phyloP scores from a whole-genome alignment of 2,113 vertebrate species.

The Heterochromis multidens region DNA sequence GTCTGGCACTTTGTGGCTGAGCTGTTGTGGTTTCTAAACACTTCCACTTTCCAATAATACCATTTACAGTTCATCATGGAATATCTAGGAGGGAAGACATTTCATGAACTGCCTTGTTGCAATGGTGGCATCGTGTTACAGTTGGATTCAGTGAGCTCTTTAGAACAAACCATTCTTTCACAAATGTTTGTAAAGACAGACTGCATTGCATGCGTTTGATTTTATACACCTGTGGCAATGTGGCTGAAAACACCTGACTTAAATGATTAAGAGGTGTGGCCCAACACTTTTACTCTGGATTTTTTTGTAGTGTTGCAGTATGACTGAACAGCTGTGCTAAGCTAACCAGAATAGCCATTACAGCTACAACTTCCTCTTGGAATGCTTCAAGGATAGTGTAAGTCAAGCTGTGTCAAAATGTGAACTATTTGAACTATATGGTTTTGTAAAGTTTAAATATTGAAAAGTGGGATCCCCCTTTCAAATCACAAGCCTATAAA shows the following conservation, averaged over 20 bases:
- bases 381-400: no score
- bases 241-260: not conserved
- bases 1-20: not conserved
- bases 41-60: not conserved
- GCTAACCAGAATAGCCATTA: not conserved
- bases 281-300: no score
- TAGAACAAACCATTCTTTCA: not conserved
- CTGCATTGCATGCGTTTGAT: not conserved
- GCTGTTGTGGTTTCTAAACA: not conserved
- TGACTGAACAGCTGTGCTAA: not conserved
- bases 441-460: not conserved
- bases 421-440: not conserved
- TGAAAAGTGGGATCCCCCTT: not conserved
- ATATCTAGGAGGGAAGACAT: not conserved
- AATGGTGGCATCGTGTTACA: not conserved
- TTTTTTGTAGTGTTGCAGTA: not conserved
- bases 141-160: not conserved
- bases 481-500: not conserved
- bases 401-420: not conserved
- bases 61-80: not conserved
- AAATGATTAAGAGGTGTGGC: no score
- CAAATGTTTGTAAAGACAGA: not conserved
- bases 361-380: no score
- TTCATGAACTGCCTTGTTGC: not conserved
- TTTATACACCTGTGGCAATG: not conserved